Percentiles rank a stretch among this genome's conserved stretches.
phyloP scores from a whole-genome alignment of 2,113 vertebrate species.

The Morone saxatilis region DNA sequence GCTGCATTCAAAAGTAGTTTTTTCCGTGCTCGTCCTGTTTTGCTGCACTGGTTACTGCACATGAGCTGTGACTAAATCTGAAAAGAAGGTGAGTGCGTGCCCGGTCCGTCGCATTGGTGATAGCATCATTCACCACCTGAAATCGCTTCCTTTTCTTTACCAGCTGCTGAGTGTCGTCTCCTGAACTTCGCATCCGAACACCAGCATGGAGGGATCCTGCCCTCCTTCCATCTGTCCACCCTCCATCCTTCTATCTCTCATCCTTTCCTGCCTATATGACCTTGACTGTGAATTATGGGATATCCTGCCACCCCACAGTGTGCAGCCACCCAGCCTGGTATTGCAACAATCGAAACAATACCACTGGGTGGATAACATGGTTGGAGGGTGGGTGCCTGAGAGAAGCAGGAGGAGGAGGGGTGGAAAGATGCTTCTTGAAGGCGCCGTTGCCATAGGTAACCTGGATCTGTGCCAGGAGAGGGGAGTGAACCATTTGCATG shows the following conservation, averaged over 20 bases:
- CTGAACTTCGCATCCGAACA: slow-evolving; percentile 43
- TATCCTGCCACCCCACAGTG: slow-evolving; percentile 70
- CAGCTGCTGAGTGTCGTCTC: not conserved
- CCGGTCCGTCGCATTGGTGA: slow-evolving; percentile 20
- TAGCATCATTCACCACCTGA: slow-evolving; percentile 39
- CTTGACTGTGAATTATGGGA: slow-evolving; percentile 81
- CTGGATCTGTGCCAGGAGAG: slow-evolving; percentile 80
- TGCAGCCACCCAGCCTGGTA: slow-evolving; percentile 72
- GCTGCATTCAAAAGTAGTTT: not conserved
- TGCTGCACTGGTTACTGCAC: slow-evolving; percentile 5
- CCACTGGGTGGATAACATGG: slow-evolving; percentile 63
- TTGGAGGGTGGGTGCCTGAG: slow-evolving; percentile 60
- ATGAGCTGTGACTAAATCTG: slow-evolving; percentile 30
- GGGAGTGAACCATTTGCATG: slow-evolving; percentile 83
- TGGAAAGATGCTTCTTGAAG: slow-evolving; percentile 75
- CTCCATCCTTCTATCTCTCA: slow-evolving; percentile 48
- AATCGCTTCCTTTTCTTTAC: slow-evolving; percentile 14
- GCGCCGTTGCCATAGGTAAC: slow-evolving; percentile 87
- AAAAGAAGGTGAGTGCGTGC: slow-evolving; percentile 6
- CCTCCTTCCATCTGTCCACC: slow-evolving; percentile 46
- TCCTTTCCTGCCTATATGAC: slow-evolving; percentile 61
- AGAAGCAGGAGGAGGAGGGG: slow-evolving; percentile 56
- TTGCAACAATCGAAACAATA: slow-evolving; percentile 77
- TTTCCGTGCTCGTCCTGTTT: not conserved
- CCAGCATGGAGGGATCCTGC: slow-evolving; percentile 30